Conservation (phyloP, 2,113 vertebrate genomes). For the Odocoileus virginianus region DNA sequence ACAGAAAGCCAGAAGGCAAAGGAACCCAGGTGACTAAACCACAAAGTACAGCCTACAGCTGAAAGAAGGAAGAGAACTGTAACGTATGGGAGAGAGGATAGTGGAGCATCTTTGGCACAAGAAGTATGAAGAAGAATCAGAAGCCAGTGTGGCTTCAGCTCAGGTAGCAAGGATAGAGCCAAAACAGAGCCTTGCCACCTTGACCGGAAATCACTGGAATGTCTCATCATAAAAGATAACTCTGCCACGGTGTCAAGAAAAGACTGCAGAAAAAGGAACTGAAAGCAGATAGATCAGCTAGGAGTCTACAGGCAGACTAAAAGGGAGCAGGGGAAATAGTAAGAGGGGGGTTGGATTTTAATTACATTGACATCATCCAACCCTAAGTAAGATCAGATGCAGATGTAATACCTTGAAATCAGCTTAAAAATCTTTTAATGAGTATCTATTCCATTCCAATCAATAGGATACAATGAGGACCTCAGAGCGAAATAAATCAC, state of each 20-base stretch:
- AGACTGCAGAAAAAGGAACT: not conserved
- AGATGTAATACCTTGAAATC: not conserved
- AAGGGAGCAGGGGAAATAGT: not conserved
- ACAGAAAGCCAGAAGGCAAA: not conserved
- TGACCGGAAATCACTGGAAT: not conserved
- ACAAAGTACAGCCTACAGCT: not conserved
- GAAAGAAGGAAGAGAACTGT: not conserved
- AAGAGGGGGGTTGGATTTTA: not conserved
- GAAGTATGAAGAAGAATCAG: not conserved
- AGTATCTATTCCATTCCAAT: not conserved
- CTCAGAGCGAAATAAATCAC: not conserved
- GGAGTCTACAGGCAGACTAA: not conserved
- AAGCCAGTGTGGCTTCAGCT: not conserved
- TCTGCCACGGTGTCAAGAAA: not conserved
- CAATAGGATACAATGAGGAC: not conserved
- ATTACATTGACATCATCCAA: not conserved
- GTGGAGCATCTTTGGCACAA: not conserved
- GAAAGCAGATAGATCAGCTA: not conserved
- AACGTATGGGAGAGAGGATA: fast-evolving
- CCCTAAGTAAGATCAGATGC: not conserved
- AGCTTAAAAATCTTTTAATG: not conserved
- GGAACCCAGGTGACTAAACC: not conserved
- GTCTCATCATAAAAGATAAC: not conserved
- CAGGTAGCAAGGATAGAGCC: not conserved
- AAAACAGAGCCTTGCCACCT: not conserved